These are phyloP conservation scores for Crocuta crocuta DNA, from an alignment of 2,113 vertebrate genomes.

Conservation along the genomic window DNA sequence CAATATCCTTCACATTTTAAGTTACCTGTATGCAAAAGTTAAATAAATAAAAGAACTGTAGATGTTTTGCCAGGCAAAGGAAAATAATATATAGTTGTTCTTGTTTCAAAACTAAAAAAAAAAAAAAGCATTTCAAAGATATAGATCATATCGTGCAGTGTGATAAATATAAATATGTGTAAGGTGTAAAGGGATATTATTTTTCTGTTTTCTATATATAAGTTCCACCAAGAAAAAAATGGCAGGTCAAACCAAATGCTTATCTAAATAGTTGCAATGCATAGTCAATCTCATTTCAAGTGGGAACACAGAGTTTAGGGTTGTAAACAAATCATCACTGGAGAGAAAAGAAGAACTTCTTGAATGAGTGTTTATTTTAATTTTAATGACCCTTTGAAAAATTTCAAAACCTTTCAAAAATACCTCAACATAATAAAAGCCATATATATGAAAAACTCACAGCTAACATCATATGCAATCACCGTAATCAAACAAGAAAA, in stretches of 20 bases:
- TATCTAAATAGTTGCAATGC: not conserved
- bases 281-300: not conserved
- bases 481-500: not conserved
- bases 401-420: not conserved
- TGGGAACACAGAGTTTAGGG: not conserved
- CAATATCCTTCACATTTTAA: slow-evolving; percentile 36
- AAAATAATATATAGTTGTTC: slow-evolving; percentile 62
- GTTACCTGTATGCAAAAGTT: slow-evolving; percentile 57
- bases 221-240: not conserved
- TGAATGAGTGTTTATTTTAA: not conserved
- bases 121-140: not conserved
- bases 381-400: not conserved
- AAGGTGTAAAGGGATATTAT: not conserved
- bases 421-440: not conserved
- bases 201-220: slow-evolving; percentile 22
- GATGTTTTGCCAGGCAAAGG: slow-evolving; percentile 45
- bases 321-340: not conserved
- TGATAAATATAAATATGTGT: not conserved
- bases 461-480: not conserved
- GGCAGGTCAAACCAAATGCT: not conserved
- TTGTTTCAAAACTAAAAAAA: slow-evolving; percentile 67
- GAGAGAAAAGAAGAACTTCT: slow-evolving; percentile 17
- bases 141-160: not conserved
- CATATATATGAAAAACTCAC: no score
- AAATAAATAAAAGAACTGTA: slow-evolving; percentile 73